Base-by-base conservation (phyloP, 2,797 vertebrate genomes). In the Bradypodion ventrale region DNA sequence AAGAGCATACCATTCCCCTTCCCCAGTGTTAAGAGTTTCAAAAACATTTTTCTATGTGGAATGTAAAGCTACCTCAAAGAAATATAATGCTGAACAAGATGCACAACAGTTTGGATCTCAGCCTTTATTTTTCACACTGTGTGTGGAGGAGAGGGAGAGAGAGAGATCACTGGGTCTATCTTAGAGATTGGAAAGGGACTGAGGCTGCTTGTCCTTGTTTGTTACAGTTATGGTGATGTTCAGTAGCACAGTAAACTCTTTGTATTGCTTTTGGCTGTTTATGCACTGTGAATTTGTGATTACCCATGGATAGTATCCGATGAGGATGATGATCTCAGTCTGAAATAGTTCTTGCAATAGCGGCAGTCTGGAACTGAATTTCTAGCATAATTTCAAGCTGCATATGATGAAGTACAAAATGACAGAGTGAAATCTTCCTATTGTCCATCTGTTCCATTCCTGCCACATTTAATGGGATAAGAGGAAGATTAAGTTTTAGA, bases 261-360 rank as follows among this genome's bases (percentile, higher is more conserved):
- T 93, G 82, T 69, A 82, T 75, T 90, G 77, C 90, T 89, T 86
- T 87, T 29, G 86, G 78, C 25, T 90, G 80, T 92, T 95, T 89
- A 73, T 86, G 29, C 60, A 65, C 85, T 88, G 84, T 91, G 56
- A 62, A 32, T 63, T 62, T 63, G 49, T 68, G 89, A 89, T 83
- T 89, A 62, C 76, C 13, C 75, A 85, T 85, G 70, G 88, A 78
- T 29, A 13, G 3, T 73, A 90, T 88, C 85, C 84, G 87, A 19
- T 63, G 60, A 69, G 42, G 81, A 37, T 25, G 0, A 75, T 78
- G 82, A 88, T 88, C 84, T 32, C 40, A 5, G 65, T 91, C 80
- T 75, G 44, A 77, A 86, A 74, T 87, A 16, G 82, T 83, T 87
- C 87, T 60, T 69, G 62, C 85, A 66, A 73, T 85, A 29, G 21